phyloP scores from a whole-genome alignment of 2,888 invertebrate species.

The Eulithis testata region DNA sequence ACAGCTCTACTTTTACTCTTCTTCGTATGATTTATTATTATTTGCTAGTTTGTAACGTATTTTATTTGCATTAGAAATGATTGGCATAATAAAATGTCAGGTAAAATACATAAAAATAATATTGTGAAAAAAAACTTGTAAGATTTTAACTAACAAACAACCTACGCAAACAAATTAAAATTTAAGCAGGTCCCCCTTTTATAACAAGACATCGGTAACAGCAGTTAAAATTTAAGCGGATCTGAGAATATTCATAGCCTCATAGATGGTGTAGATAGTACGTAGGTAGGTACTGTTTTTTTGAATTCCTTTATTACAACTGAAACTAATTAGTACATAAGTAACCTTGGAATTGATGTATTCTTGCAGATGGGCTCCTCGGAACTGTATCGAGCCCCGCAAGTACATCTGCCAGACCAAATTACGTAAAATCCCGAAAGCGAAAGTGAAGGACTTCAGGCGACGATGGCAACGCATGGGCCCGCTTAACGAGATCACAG shows the following conservation, averaged over 20 bases:
- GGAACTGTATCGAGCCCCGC: constrained; percentile 86
- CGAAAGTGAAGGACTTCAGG: constrained; percentile 74
- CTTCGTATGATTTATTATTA: constrained; percentile 24
- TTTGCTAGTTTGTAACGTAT: constrained; percentile 15
- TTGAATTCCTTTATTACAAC: not conserved
- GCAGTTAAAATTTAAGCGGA: not conserved
- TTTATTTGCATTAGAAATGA: constrained; percentile 19
- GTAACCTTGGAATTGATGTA: not conserved
- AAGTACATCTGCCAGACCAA: constrained; percentile 89
- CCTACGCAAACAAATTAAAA: constrained; percentile 30
- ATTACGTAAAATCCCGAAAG: constrained; percentile 77
- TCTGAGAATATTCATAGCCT: not conserved
- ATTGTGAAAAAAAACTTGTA: constrained; percentile 13
- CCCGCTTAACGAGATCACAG: constrained; percentile 83
- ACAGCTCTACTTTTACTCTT: constrained; percentile 20
- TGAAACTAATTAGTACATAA: not conserved
- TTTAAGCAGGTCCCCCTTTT: constrained; percentile 17
- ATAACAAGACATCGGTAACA: constrained; percentile 4
- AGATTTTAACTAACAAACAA: constrained; percentile 20
- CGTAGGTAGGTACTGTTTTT: too few relatives aligned
- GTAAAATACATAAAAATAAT: constrained; percentile 21
- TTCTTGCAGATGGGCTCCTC: constrained; percentile 86
- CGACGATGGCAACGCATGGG: constrained; percentile 80
- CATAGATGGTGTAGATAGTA: too few relatives aligned
- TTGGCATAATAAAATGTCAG: constrained; percentile 23